Evolutionary conservation across 2,888 invertebrate species (phyloP), one percentile per base, ranked within the genome.

Genomic region (Macrosiphum euphorbiae): DNA sequence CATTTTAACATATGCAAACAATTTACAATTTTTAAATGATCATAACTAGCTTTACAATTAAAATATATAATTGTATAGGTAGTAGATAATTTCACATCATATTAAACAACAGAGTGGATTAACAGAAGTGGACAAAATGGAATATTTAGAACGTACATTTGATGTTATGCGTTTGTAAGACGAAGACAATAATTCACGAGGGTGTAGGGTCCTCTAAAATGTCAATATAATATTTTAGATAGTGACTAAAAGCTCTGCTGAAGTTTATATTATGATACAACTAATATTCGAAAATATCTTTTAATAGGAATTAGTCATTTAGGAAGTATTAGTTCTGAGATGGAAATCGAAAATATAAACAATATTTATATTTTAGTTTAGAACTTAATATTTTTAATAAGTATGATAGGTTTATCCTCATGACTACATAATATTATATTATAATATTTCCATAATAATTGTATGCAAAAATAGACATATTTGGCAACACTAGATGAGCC

Each of bases 401-500:
- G n/a, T 67, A 16, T 67, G 16, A 67, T 67, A n/a, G 67, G 5
- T 67, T n/a, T 67, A 16, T 67, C 67, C n/a, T 1, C n/a, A n/a
- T 55, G 20, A 55, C 20, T 20, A 55, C 52, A 55, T 55, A 55
- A 16, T 55, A 55, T 20, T 20, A 55, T 55, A 55, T 55, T 55
- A 24, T 55, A 24, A 55, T 55, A 24, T 55, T 35, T 67, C 16
- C 16, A 67, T n/a, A 67, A 67, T 67, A 67, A 35, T 67, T 67
- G 35, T 67, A 47, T 47, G 44, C 44, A 86, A 86, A 44, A 86
- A 47, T 28, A 86, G 26, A 26, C 47, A 50, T n/a, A 44, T 85
- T 92, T 87, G 92, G 87, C 35, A 92, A 92, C 92, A 92, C 92
- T 92, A 87, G 87, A 87, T 50, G 35, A 92, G 50, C 92, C 86